Evolutionary conservation across 1,140 invertebrate species (phyloP), one percentile per base, ranked within the genome.

Genomic region (Penaeus indicus): DNA sequence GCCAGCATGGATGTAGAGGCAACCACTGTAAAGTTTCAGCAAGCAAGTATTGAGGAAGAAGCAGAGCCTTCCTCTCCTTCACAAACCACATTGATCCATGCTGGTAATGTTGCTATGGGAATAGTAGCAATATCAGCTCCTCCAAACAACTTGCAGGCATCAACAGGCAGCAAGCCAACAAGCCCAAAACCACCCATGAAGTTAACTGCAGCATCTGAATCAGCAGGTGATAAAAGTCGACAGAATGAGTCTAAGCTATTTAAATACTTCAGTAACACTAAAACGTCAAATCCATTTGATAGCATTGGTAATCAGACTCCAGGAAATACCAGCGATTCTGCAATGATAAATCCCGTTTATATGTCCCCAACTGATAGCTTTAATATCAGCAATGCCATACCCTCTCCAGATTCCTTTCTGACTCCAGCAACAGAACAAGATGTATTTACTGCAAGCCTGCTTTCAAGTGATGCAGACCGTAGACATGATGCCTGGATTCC

Each of bases 401-500:
- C 90, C 21, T 90, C 90, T 81, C 90, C 90, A 42, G 90, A 90
- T 77, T 90, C 90, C 25, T 90, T 90, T 72, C 69, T 90, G 32
- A 90, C 90, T n/a, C 90, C 90, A 69, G 90, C 90, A 11, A 90
- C 90, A 69, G 90, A 90, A 63, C 90, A 90, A 79, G 90, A 90
- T 77, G 90, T 90, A 25, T 90, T 90, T 78, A 90, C 90, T 62
- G 90, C 90, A 19, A 90, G 90, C 60, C 85, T 89, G 16, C 85
- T 91, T 8, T 91, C 90, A n/a, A 91, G 88, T 87, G 90, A 91
- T 75, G 88, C 90, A 22, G 96, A 96, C 91, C 93, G 95, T 91
- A 93, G 95, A 86, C 93, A 95, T 92, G 95, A 96, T 94, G 95
- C 95, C 7, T 97, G 96, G 96, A 95, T 96, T 91, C 95, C 96